Conservation (phyloP, 2,113 vertebrate genomes). For the Narcine bancroftii region DNA sequence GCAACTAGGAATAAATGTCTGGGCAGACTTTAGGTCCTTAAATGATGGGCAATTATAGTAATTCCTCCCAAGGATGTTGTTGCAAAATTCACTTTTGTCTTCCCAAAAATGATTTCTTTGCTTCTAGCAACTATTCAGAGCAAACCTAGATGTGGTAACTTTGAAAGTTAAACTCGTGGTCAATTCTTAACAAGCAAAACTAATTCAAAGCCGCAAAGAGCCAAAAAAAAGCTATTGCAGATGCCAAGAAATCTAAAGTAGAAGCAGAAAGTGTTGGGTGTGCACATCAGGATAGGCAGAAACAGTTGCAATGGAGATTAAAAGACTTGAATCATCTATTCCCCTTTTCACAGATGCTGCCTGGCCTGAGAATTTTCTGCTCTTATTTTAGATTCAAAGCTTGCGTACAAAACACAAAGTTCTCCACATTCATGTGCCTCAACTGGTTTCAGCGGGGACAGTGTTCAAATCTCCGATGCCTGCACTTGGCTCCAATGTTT, state of each 20-base stretch:
- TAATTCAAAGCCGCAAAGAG: not conserved
- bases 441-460: not conserved
- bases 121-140: not conserved
- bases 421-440: not conserved
- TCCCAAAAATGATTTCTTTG: not conserved
- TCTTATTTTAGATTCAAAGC: not conserved
- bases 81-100: not conserved
- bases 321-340: too few relatives aligned
- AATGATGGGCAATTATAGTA: not conserved
- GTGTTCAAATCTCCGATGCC: not conserved
- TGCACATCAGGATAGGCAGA: too few relatives aligned
- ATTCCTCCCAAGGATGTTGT: not conserved
- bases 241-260: too few relatives aligned
- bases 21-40: not conserved
- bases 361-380: too few relatives aligned
- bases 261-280: too few relatives aligned
- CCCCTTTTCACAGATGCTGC: too few relatives aligned
- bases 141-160: not conserved
- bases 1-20: too few relatives aligned
- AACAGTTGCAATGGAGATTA: too few relatives aligned
- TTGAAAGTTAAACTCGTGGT: not conserved
- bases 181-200: not conserved
- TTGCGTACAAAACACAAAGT: conserved; percentile 8
- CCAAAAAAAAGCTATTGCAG: too few relatives aligned
- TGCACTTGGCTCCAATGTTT: not conserved